These are phyloP conservation scores for Cephus spinipes DNA, from an alignment of 2,888 invertebrate genomes.

Conservation along the genomic window DNA sequence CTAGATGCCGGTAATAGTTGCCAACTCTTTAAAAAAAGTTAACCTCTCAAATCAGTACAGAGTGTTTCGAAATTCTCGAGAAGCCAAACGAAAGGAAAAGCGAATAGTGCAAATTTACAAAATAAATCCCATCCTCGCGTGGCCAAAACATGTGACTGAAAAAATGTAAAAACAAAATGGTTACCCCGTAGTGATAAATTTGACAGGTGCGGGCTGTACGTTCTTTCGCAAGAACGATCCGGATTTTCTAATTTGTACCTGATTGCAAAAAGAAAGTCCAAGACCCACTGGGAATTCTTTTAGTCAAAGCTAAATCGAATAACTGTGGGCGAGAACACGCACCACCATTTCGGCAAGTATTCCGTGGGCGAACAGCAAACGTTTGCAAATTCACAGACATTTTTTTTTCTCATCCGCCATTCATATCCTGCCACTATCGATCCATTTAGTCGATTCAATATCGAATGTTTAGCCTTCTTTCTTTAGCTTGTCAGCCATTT, in stretches of 20 bases:
- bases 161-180: neutral
- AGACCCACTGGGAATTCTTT: neutral
- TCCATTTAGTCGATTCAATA: neutral
- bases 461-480: neutral
- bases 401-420: slow-evolving; percentile 1
- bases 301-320: neutral
- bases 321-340: neutral
- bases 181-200: neutral
- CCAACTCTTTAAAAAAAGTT: slow-evolving; percentile 14
- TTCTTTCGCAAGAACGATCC: neutral
- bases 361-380: slow-evolving; percentile 20
- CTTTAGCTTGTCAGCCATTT: neutral
- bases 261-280: neutral
- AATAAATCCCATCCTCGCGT: neutral
- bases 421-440: neutral
- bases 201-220: neutral
- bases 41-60: neutral
- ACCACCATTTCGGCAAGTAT: neutral
- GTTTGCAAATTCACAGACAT: slow-evolving; percentile 25
- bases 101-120: neutral
- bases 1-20: slow-evolving; percentile 36
- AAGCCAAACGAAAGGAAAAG: neutral
- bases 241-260: neutral
- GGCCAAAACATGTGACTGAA: neutral
- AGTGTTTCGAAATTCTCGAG: neutral